Evolutionary conservation across 2,888 invertebrate genomes (phyloP).

Genomic region (Argynnis bischoffii): DNA sequence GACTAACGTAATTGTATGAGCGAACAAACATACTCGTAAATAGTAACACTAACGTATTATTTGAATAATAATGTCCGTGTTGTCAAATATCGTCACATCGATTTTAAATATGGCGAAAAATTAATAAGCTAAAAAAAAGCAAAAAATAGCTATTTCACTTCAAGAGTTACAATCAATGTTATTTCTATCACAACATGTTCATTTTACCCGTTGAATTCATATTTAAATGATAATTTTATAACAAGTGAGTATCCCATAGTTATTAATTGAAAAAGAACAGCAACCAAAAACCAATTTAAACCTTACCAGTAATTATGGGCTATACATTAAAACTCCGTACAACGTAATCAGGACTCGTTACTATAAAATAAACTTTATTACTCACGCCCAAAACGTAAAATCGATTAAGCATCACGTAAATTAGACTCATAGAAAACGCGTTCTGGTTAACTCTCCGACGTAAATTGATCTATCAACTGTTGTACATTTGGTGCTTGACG

Average conservation of each 20-base stretch:
- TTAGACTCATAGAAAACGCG: slow-evolving; percentile 50
- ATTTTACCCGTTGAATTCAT: not conserved
- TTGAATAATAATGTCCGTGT: too few relatives aligned
- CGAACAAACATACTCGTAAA: too few relatives aligned
- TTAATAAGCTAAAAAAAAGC: too few relatives aligned
- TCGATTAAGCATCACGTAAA: slow-evolving; percentile 37
- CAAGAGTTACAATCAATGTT: too few relatives aligned
- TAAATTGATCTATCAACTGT: slow-evolving; percentile 45
- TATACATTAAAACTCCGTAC: slow-evolving; percentile 24
- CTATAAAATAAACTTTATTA: slow-evolving; percentile 27
- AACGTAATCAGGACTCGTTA: not conserved
- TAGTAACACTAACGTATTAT: too few relatives aligned
- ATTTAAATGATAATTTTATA: slow-evolving; percentile 2
- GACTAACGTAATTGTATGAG: not conserved
- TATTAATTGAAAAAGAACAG: not conserved
- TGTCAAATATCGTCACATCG: too few relatives aligned
- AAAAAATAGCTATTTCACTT: too few relatives aligned
- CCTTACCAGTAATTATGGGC: slow-evolving; percentile 22
- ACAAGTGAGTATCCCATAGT: not conserved
- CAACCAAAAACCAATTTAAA: slow-evolving; percentile 25
- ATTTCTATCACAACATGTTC: not conserved
- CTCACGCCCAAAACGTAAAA: slow-evolving; percentile 44
- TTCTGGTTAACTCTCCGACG: slow-evolving; percentile 45
- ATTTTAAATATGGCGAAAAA: too few relatives aligned
- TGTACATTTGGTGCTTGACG: slow-evolving; percentile 23